A percentile compares a stretch with the other conserved stretches of the same genome.
Conservation (phyloP, 2,113 vertebrate species). For the Centropus unirufus region DNA sequence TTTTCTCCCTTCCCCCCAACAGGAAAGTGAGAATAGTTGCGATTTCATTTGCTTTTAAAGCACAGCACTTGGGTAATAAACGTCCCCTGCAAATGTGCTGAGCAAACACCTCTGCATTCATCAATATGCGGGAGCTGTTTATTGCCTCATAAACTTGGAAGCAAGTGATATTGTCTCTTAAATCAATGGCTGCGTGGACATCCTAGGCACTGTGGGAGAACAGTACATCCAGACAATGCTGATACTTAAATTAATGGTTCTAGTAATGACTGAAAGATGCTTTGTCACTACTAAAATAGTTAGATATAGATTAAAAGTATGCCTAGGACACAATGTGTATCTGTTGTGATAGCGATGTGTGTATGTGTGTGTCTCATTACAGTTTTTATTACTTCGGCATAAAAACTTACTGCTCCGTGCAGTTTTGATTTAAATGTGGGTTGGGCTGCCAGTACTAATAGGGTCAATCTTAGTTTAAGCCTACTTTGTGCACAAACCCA, state of each 20-base stretch:
- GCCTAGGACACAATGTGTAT: neutral
- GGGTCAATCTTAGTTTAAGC: neutral
- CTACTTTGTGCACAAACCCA: neutral
- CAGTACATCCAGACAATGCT: conserved; percentile 55
- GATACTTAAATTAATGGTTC: conserved; percentile 62
- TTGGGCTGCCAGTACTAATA: neutral
- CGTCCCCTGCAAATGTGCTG: conserved; percentile 76
- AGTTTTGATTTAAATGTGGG: conserved; percentile 9
- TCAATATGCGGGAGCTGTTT: conserved; percentile 82
- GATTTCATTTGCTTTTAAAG: conserved; percentile 77
- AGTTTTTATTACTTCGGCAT: conserved; percentile 21
- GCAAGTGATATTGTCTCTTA: conserved; percentile 82
- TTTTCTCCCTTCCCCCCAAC: conserved; percentile 31
- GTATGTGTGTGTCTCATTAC: neutral
- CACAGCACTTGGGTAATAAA: conserved; percentile 73
- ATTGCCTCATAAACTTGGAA: conserved; percentile 84
- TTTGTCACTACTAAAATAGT: conserved; percentile 60
- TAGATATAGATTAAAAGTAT: conserved; percentile 1
- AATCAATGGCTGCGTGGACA: conserved; percentile 74
- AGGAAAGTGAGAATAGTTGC: conserved; percentile 67
- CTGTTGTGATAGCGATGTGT: neutral
- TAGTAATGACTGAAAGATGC: conserved; percentile 57
- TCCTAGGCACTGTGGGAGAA: conserved; percentile 66
- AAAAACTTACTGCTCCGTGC: neutral
- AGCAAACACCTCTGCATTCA: conserved; percentile 79